Percentiles rank a stretch among this genome's conserved stretches.
Evolutionary conservation across 2,888 invertebrate genomes (phyloP).

Genomic region (Saturnia japonica): DNA sequence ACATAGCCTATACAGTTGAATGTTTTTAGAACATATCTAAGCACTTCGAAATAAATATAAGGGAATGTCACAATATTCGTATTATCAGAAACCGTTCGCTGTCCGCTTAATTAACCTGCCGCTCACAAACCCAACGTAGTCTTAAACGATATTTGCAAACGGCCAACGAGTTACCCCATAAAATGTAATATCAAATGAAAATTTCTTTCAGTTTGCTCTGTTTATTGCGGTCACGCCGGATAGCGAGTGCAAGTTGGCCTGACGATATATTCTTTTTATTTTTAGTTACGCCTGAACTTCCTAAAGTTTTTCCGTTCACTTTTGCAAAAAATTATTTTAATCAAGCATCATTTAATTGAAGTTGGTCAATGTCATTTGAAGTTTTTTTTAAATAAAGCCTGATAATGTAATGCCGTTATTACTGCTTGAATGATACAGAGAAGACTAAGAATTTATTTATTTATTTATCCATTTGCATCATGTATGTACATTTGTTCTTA

Average conservation of each 20-base stretch:
- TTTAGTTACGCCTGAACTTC: conserved; percentile 14
- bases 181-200: conserved; percentile 64
- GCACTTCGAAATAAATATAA: background rate
- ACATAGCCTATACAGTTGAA: no score
- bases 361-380: background rate
- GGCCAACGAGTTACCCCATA: conserved; percentile 48
- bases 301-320: background rate
- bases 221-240: conserved; percentile 51
- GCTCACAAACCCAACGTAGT: conserved; percentile 3
- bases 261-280: conserved; percentile 21
- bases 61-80: background rate
- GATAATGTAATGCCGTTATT: background rate
- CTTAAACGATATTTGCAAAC: conserved; percentile 39
- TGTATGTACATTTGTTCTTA: no score
- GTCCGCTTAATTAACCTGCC: conserved; percentile 9
- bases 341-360: background rate
- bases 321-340: background rate
- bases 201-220: conserved; percentile 55
- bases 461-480: no score
- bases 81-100: background rate
- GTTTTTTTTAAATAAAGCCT: background rate
- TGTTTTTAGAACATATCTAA: no score
- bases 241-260: conserved; percentile 43
- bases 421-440: no score
- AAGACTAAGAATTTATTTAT: no score